Percentiles rank a stretch among this genome's conserved stretches.
These are phyloP conservation scores for Leptodactylus fuscus DNA, from an alignment of 2,113 vertebrate species.

Conservation along the genomic window DNA sequence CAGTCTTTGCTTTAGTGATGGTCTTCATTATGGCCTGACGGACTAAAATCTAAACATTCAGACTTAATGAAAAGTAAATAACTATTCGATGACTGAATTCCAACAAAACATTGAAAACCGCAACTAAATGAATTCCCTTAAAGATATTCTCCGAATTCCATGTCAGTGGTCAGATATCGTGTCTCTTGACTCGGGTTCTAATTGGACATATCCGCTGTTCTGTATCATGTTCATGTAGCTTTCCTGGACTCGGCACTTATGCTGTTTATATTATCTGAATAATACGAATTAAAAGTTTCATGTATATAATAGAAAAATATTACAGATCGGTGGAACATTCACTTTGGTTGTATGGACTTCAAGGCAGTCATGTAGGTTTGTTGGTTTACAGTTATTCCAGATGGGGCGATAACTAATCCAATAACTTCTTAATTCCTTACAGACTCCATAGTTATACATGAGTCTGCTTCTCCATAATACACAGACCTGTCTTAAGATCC, in stretches of 20 bases:
- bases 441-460: too few relatives aligned
- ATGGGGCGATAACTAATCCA: too few relatives aligned
- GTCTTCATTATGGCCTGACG: neutral
- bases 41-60: neutral
- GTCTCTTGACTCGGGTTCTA: neutral
- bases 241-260: neutral
- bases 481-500: too few relatives aligned
- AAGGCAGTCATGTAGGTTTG: too few relatives aligned
- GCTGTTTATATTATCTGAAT: neutral
- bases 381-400: too few relatives aligned
- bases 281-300: neutral
- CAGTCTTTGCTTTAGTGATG: neutral
- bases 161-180: neutral
- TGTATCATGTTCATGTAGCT: neutral
- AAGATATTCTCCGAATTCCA: neutral
- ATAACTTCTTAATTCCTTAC: too few relatives aligned
- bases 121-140: neutral
- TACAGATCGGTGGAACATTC: neutral
- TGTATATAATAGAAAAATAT: neutral
- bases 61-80: slow-evolving; percentile 9
- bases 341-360: neutral
- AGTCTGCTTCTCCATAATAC: too few relatives aligned
- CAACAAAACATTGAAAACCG: neutral
- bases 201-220: neutral
- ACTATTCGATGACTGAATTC: neutral